Evolutionary conservation across 1,140 invertebrate species (phyloP).

Genomic region (Hirudo medicinalis): DNA sequence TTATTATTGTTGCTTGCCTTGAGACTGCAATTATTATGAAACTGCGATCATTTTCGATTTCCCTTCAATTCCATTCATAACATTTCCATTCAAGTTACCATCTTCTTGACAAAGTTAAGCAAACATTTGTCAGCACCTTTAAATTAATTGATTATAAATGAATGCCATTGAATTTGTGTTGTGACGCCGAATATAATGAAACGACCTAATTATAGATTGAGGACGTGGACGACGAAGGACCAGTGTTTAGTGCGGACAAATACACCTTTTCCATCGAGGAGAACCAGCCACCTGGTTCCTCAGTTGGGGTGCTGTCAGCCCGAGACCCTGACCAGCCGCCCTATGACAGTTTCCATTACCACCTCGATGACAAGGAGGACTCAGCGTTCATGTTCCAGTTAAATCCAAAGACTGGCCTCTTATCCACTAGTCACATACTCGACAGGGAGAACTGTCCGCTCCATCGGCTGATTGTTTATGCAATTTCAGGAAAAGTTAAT

Average conservation of each 20-base stretch:
- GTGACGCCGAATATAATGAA: no score
- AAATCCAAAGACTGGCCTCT: not conserved
- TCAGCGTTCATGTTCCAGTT: slow-evolving; percentile 1
- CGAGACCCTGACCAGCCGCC: slow-evolving; percentile 19
- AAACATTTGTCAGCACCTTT: no score
- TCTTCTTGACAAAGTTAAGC: no score
- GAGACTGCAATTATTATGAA: no score
- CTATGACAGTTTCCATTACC: slow-evolving; percentile 14
- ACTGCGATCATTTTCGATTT: no score
- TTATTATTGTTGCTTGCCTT: no score
- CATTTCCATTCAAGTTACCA: no score
- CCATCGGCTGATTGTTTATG: not conserved
- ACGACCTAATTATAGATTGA: not conserved
- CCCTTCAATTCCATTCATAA: no score
- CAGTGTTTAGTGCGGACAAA: slow-evolving; percentile 8
- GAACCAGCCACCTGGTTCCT: slow-evolving; percentile 21
- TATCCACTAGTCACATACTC: slow-evolving; percentile 10
- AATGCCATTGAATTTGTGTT: no score
- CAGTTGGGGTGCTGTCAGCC: slow-evolving; percentile 15
- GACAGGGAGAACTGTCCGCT: slow-evolving; percentile 13
- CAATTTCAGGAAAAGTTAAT: not conserved
- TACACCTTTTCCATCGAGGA: slow-evolving; percentile 20
- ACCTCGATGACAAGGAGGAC: not conserved
- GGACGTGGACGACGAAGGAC: slow-evolving; percentile 20
- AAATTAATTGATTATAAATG: no score